Percentiles rank a stretch among this genome's conserved stretches.
Evolutionary conservation across 64 coral and sea anemone species (phyloP).

Genomic region (Orbicella faveolata): DNA sequence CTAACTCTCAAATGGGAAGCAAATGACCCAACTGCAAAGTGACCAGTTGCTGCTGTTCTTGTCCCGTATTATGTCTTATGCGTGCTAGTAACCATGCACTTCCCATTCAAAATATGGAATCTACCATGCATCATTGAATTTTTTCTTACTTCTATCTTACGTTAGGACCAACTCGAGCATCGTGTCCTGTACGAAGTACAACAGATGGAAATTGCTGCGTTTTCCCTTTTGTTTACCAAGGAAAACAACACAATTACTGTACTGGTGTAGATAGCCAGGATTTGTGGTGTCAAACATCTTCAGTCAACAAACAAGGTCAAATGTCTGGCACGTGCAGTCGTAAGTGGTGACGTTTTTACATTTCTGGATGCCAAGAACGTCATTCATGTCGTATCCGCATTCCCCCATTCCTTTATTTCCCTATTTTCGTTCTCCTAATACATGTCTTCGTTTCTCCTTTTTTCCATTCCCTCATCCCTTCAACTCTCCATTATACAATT

Average conservation of each 20-base stretch:
- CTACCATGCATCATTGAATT: not conserved
- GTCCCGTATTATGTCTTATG: too few species aligned
- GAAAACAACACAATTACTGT: not conserved
- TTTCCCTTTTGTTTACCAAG: conserved; percentile 33
- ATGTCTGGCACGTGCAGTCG: not conserved
- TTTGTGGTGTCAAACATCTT: conserved; percentile 18
- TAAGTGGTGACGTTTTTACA: not conserved
- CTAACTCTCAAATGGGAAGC: too few species aligned
- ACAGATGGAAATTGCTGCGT: conserved; percentile 29
- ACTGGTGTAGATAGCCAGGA: not conserved
- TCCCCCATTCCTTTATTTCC: too few species aligned
- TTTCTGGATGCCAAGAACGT: not conserved
- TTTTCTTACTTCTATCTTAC: not conserved
- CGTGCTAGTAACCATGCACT: too few species aligned
- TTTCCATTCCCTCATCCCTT: not conserved
- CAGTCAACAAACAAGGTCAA: not conserved
- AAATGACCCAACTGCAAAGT: too few species aligned
- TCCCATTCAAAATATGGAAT: too few species aligned
- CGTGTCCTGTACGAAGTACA: conserved; percentile 23
- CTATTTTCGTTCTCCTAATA: too few species aligned
- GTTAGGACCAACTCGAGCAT: not conserved
- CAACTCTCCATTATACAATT: not conserved
- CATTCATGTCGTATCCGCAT: too few species aligned
- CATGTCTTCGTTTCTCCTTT: not conserved
- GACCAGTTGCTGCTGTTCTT: too few species aligned